A percentile compares a stretch with the other conserved stretches of the same genome.
Conservation (phyloP, 2,113 vertebrate genomes). For the Callithrix jacchus region DNA sequence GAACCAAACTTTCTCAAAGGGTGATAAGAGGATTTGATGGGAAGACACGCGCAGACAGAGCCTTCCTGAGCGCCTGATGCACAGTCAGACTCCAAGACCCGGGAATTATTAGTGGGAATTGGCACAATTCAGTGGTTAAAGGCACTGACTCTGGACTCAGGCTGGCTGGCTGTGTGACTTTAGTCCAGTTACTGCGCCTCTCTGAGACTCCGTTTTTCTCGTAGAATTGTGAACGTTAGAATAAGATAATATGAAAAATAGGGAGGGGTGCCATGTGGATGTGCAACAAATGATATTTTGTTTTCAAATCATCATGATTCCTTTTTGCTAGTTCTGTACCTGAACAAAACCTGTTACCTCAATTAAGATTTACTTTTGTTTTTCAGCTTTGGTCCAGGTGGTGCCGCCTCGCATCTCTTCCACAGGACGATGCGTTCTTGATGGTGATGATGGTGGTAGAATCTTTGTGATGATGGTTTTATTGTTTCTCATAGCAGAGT, state of each 20-base stretch:
- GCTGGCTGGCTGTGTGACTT: not conserved
- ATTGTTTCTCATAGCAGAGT: not conserved
- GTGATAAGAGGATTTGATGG: not conserved
- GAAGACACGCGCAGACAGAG: not conserved
- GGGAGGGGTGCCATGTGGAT: not conserved
- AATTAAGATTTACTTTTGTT: not conserved
- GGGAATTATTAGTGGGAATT: too few species aligned
- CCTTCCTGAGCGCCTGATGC: not conserved
- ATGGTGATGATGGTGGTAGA: not conserved
- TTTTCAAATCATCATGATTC: not conserved
- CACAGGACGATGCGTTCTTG: rapidly evolving
- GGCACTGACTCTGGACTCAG: not conserved
- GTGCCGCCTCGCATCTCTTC: rapidly evolving
- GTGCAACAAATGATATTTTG: not conserved
- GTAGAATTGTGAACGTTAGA: not conserved
- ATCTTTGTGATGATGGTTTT: not conserved
- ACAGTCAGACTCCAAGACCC: not conserved
- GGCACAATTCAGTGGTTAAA: not conserved
- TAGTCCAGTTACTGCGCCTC: not conserved
- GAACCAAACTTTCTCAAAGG: not conserved
- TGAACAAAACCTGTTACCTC: not conserved
- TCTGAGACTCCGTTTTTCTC: not conserved
- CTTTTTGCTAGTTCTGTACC: not conserved
- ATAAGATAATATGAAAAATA: not conserved
- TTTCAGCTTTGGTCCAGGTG: not conserved